Base-by-base conservation (phyloP, 1,140 invertebrate species). In the Luehdorfia chinensis region DNA sequence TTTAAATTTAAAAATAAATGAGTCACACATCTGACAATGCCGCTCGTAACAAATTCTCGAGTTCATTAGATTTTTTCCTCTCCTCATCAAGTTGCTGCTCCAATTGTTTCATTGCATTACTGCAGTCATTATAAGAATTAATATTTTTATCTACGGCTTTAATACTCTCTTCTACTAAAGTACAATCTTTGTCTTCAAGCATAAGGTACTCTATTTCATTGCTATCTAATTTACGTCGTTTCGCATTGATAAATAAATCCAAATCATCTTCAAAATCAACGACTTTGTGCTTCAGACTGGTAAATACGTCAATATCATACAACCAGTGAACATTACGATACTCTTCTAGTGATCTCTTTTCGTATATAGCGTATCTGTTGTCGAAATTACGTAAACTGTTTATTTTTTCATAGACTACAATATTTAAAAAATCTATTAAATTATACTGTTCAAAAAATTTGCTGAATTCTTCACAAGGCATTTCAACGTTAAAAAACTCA, bases 331-430 rank as follows among this genome's bases (percentile, higher is more conserved):
- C 41, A 56, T 71, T 77, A 2, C 79, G 54, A 59, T 78, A 88
- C 27, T 74, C 51, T 31, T 78, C 60, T 51, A 88, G 49, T 36
- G 56, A 65, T 14, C 65, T 54, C 60, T 74, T 80, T 14, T 71
- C 48, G 63, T 88, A 88, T 28, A 87, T 64, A 16, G 75, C 85
- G 56, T 66, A 84, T 48, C 50, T 55, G 47, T 79, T 78, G 18
- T 74, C 72, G 59, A 80, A 77, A 47, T 71, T 67, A 30, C 71
- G 65, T n/a, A 81, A 54, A 14, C 65, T 73, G 51, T 63, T 76
- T 31, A 88, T 87, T 66, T 85, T 88, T 64, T 87, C 85, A 50
- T 79, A 81, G 8, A 88, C 74, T 47, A 88, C 71, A 21, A 88
- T 60, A 58, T 87, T 86, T 49, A 87, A 63, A 16, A 87, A 62